Evolutionary conservation across 2,888 invertebrate genomes (phyloP), one percentile per base, ranked within the genome.

Genomic region (Eupithecia vulgata): DNA sequence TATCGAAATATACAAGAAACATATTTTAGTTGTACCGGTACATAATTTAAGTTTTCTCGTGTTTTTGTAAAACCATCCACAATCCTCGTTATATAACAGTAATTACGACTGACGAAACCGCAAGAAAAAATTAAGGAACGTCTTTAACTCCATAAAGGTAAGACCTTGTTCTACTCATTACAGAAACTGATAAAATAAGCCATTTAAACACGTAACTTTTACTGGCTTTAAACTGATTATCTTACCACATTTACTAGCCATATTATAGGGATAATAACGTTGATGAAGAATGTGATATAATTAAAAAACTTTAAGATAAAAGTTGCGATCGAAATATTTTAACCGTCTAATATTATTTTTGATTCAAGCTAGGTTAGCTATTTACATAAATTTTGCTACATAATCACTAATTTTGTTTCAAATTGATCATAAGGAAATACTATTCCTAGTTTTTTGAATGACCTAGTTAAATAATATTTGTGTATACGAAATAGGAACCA

Each of bases 391-490:
- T 8, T 35, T 61, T 35, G 17, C 35, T 74, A 73, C 17, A 45
- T 70, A 37, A 4, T 69, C 8, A 21, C 65, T 66, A 62, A 45
- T 64, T 67, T 67, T 59, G n/a, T 62, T 74, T 67, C n/a, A 67
- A 67, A 70, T 64, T 75, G 67, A 70, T 75, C 75, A 67, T 75
- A 72, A 72, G 59, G 70, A 72, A 67, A 64, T 72, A 25, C 57
- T 64, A 72, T 71, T 42, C 25, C 57, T 57, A 37, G 40, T 40
- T 21, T 65, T 37, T 65, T 52, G 37, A n/a, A 13, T n/a, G n/a
- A n/a, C n/a, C n/a, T n/a, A n/a, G n/a, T n/a, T n/a, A n/a, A n/a
- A n/a, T n/a, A n/a, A n/a, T n/a, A n/a, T n/a, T n/a, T n/a, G n/a
- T n/a, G 15, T 37, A 8, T 72, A 37, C 30, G 61, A 61, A 65